Percentiles rank a stretch among this genome's conserved stretches.
These are phyloP conservation scores for Silurus lanzhouensis DNA, from an alignment of 2,797 vertebrate genomes.

Conservation along the genomic window DNA sequence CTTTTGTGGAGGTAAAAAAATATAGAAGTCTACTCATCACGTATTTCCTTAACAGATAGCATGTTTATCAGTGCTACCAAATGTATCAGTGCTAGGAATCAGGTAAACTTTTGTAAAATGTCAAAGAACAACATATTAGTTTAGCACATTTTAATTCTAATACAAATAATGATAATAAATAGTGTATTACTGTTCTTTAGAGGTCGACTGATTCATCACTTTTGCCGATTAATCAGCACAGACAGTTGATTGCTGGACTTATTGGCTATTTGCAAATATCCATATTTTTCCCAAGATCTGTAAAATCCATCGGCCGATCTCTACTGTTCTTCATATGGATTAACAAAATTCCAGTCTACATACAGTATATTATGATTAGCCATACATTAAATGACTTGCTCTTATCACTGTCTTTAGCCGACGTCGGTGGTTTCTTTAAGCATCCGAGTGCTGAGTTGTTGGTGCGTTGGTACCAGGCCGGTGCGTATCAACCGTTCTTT, in stretches of 20 bases:
- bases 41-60: background rate
- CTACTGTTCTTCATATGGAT: background rate
- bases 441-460: constrained; percentile 83
- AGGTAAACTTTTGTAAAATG: background rate
- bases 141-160: background rate
- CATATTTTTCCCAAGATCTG: too few relatives aligned
- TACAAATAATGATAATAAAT: too few relatives aligned
- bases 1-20: constrained; percentile 88
- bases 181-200: background rate
- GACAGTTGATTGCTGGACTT: too few relatives aligned
- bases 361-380: background rate
- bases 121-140: background rate
- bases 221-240: too few relatives aligned
- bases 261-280: too few relatives aligned
- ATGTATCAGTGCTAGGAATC: background rate
- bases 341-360: background rate
- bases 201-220: too few relatives aligned
- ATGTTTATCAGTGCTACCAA: background rate
- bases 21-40: background rate
- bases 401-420: constrained; percentile 69
- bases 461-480: constrained; percentile 93
- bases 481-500: constrained; percentile 91
- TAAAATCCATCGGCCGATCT: too few relatives aligned
- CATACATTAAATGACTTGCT: background rate
- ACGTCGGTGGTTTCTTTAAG: constrained; percentile 92